These are phyloP conservation scores for Epinotia demarniana DNA, from an alignment of 2,888 invertebrate species.

Conservation along the genomic window DNA sequence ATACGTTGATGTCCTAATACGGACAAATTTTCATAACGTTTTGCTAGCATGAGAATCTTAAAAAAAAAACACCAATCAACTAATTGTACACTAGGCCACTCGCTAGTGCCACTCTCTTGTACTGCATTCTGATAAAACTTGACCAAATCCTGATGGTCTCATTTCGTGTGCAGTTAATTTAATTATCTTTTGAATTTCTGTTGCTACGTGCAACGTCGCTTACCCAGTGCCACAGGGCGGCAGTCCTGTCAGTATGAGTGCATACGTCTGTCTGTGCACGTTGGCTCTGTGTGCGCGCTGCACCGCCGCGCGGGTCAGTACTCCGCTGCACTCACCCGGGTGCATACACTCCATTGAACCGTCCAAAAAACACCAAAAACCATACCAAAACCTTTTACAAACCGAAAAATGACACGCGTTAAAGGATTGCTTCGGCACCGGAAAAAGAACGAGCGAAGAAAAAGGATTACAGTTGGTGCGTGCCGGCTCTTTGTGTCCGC, in stretches of 20 bases:
- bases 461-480: slow-evolving; percentile 51
- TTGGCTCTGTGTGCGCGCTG: slow-evolving; percentile 42
- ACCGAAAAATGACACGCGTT: neutral
- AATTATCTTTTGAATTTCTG: slow-evolving; percentile 21
- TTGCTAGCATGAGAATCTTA: no score
- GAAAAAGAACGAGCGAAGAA: slow-evolving; percentile 42
- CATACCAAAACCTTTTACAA: slow-evolving; percentile 14
- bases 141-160: neutral
- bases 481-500: slow-evolving; percentile 62
- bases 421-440: neutral
- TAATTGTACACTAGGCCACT: no score
- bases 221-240: slow-evolving; percentile 38
- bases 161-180: neutral
- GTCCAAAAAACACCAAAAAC: slow-evolving; percentile 36
- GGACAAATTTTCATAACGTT: no score
- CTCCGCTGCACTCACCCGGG: slow-evolving; percentile 53
- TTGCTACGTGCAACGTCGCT: slow-evolving; percentile 43
- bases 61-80: no score
- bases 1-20: no score
- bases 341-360: slow-evolving; percentile 50
- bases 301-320: slow-evolving; percentile 50
- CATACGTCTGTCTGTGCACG: slow-evolving; percentile 20
- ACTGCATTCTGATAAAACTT: no score
- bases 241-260: slow-evolving; percentile 5
- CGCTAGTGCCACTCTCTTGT: no score